Evolutionary conservation across 2,797 vertebrate genomes (phyloP).

Genomic region (Todus mexicanus): DNA sequence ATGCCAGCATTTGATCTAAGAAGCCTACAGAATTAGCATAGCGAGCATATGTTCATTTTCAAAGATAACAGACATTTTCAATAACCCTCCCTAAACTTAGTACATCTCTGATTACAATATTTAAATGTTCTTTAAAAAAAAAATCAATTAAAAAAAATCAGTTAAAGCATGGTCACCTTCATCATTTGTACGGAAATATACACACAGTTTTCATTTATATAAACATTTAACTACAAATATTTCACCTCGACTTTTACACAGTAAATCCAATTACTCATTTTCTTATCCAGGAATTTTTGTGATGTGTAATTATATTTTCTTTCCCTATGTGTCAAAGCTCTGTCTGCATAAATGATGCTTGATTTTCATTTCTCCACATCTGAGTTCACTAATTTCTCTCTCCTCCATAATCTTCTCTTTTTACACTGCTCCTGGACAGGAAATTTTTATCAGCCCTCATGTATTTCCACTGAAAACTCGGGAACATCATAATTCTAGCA

Average conservation of each 20-base stretch:
- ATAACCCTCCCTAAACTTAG: constrained; percentile 33
- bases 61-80: constrained; percentile 33
- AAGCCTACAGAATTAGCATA: neutral
- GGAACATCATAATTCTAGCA: neutral
- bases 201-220: neutral
- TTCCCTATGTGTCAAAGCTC: neutral
- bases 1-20: neutral
- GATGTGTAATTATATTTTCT: neutral
- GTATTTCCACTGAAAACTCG: neutral
- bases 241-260: neutral
- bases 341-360: neutral
- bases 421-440: neutral
- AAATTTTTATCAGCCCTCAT: neutral
- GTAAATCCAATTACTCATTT: neutral
- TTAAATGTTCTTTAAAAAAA: neutral
- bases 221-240: constrained; percentile 13
- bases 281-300: neutral
- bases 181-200: neutral
- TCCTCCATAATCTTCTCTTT: neutral
- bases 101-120: constrained; percentile 19
- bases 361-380: neutral
- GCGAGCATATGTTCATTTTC: constrained; percentile 31
- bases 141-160: no score
- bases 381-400: neutral
- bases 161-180: constrained; percentile 20